Evolutionary conservation across 2,888 invertebrate genomes (phyloP), one percentile per base, ranked within the genome.

Genomic region (Tiliacea citrago): DNA sequence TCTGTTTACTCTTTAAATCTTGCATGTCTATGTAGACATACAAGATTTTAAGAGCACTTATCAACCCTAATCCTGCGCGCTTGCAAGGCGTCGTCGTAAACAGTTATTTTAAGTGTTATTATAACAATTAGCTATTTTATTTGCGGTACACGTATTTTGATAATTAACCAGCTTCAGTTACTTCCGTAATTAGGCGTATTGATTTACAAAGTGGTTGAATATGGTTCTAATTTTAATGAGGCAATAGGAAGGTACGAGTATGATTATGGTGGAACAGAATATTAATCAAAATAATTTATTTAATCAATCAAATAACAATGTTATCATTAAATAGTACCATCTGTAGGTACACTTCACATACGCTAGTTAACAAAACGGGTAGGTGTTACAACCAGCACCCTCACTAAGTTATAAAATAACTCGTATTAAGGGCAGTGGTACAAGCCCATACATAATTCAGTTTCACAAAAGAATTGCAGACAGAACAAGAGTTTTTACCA

Each of bases 101-200:
- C 87, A 87, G 90, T 90, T 87, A 88, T 85, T 83, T 71, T 88
- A 86, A 88, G 88, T 87, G 90, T 88, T 90, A 83, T 87, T 85
- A 75, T 80, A 81, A 86, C 83, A 84, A 88, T 89, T 88, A 88
- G 79, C 81, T 67, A 86, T 55, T 72, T 73, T 81, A 85, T 79
- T 79, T 60, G 66, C 21, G 24, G 57, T 65, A 69, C 67, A 67
- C 61, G 74, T 75, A 79, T 75, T 88, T 83, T 74, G 79, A 79
- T 84, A 81, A 79, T 68, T 65, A 76, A 53, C 57, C 16, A 55
- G 57, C 53, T 69, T n/a, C 47, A 35, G 72, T 77, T 72, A 60
- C 63, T 77, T 63, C 67, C 45, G 51, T 49, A 67, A 76, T 73
- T 42, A 57, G 42, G 24, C 18, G 45, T 67, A 55, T 72, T 76